A percentile compares a stretch with the other conserved stretches of the same genome.
Conservation (phyloP, 1,140 invertebrate species). For the Sycophaga agraensis region DNA sequence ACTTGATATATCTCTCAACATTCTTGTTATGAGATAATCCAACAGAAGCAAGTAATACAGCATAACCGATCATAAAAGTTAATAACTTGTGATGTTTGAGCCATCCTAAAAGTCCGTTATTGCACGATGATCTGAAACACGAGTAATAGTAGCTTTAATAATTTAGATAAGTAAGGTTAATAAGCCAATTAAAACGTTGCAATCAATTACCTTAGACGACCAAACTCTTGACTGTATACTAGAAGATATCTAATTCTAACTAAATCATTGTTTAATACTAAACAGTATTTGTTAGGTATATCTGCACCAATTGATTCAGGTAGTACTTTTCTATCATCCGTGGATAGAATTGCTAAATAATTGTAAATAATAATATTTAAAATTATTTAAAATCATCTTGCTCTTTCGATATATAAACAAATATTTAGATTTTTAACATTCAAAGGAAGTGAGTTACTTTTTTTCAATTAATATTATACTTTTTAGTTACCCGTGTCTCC, state of each 20-base stretch:
- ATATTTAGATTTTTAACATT: too few species aligned
- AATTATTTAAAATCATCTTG: too few species aligned
- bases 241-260: conserved; percentile 76
- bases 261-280: conserved; percentile 75
- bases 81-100: conserved; percentile 55
- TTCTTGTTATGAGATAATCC: conserved; percentile 54
- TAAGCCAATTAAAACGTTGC: not conserved
- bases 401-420: too few species aligned
- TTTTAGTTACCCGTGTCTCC: conserved; percentile 49
- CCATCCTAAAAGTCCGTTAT: conserved; percentile 48
- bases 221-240: conserved; percentile 66
- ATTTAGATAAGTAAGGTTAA: conserved; percentile 4
- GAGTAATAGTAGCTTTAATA: not conserved
- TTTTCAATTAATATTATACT: too few species aligned
- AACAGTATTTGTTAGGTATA: conserved; percentile 71
- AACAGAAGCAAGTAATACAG: conserved; percentile 53
- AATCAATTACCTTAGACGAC: conserved; percentile 39
- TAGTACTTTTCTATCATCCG: conserved; percentile 46
- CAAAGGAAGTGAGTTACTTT: too few species aligned
- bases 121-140: conserved; percentile 41
- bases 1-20: conserved; percentile 52
- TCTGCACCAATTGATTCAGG: conserved; percentile 58
- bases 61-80: conserved; percentile 54
- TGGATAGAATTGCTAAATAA: too few species aligned
- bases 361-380: too few species aligned